Evolutionary conservation across 2,113 vertebrate species (phyloP).

Genomic region (Odobenus rosmarus): DNA sequence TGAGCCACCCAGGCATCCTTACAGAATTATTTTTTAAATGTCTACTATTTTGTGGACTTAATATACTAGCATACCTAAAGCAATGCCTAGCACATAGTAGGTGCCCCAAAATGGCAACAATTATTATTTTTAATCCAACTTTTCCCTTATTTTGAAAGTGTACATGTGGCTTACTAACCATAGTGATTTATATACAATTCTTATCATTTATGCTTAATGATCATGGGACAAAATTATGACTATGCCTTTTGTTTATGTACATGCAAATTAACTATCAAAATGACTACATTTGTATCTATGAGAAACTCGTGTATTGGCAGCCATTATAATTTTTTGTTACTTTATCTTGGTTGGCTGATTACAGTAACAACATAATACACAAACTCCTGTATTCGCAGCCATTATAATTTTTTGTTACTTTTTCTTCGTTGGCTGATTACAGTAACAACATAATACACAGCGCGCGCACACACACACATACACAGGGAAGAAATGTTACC

Average conservation of each 20-base stretch:
- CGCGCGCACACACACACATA: background rate
- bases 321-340: background rate
- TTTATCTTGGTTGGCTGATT: background rate
- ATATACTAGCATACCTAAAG: background rate
- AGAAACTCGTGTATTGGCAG: background rate
- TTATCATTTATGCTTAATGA: background rate
- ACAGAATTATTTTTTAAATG: background rate
- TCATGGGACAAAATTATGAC: background rate
- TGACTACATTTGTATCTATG: background rate
- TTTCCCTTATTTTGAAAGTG: slow-evolving; percentile 22
- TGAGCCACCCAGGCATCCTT: background rate
- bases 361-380: background rate
- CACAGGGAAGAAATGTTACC: background rate
- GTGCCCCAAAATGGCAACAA: background rate
- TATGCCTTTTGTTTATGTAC: background rate
- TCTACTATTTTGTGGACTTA: background rate
- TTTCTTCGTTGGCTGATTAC: background rate
- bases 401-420: background rate
- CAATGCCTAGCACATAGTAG: background rate
- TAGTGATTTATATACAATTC: background rate
- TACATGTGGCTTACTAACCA: background rate
- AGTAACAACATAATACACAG: background rate
- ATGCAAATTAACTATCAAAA: background rate
- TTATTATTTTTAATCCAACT: background rate
- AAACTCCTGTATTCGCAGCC: background rate